Percentiles rank a stretch among this genome's conserved stretches.
These are phyloP conservation scores for Dreissena rostriformis DNA, from an alignment of 1,140 invertebrate genomes.

Conservation along the genomic window DNA sequence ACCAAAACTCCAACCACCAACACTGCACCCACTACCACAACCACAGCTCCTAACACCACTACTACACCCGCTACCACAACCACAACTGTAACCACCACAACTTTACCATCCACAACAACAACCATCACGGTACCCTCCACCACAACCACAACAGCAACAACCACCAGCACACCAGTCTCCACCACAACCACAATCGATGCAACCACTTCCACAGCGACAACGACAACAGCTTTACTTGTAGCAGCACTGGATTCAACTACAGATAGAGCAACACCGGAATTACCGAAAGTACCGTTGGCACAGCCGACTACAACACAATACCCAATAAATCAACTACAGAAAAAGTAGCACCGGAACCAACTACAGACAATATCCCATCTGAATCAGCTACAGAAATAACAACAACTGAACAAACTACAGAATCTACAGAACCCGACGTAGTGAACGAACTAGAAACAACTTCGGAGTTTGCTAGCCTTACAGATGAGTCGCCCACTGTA, in stretches of 20 bases:
- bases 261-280: background rate
- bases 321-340: background rate
- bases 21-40: no score
- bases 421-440: background rate
- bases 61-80: no score
- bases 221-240: background rate
- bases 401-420: background rate
- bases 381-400: background rate
- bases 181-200: background rate
- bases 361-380: background rate
- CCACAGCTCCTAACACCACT: background rate
- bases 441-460: background rate
- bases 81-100: background rate
- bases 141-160: no score
- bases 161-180: no score
- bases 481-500: no score
- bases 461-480: background rate
- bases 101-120: background rate
- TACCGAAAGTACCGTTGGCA: background rate
- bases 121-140: no score
- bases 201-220: background rate
- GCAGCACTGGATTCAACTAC: background rate
- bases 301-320: background rate
- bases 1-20: no score
- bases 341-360: background rate